These are phyloP conservation scores for Blennius ocellaris DNA, from an alignment of 2,113 vertebrate genomes.

Conservation along the genomic window DNA sequence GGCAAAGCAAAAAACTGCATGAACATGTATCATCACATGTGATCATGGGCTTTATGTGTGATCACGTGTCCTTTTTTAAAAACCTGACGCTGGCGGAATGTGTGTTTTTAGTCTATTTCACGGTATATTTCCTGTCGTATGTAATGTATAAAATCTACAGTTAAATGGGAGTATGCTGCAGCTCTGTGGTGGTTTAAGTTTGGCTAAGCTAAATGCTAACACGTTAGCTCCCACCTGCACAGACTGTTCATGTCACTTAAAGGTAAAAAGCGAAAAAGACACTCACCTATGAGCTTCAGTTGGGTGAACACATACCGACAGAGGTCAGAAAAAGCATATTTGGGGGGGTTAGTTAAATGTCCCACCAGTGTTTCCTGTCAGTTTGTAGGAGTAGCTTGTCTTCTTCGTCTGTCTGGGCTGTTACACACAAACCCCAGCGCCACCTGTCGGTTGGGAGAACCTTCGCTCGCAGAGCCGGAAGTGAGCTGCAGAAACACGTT, in stretches of 20 bases:
- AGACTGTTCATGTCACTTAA: not conserved
- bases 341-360: not conserved
- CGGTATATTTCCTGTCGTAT: not conserved
- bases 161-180: not conserved
- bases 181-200: not conserved
- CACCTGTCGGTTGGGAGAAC: conserved; percentile 37
- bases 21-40: no score
- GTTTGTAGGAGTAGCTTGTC: not conserved
- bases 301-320: not conserved
- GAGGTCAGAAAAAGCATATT: not conserved
- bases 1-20: no score
- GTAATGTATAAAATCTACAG: not conserved
- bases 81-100: no score
- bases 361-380: no score
- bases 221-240: conserved; percentile 19
- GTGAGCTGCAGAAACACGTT: conserved; percentile 43
- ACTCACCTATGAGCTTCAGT: conserved; percentile 18
- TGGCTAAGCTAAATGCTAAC: not conserved
- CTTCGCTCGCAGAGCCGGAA: no score
- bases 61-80: no score
- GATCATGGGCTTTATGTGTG: no score
- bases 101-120: no score
- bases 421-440: conserved; percentile 5
- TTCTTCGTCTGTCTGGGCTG: not conserved
- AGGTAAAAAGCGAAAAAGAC: not conserved